These are phyloP conservation scores for Pharmacophagus antenor DNA, from an alignment of 2,888 invertebrate species.

Conservation along the genomic window DNA sequence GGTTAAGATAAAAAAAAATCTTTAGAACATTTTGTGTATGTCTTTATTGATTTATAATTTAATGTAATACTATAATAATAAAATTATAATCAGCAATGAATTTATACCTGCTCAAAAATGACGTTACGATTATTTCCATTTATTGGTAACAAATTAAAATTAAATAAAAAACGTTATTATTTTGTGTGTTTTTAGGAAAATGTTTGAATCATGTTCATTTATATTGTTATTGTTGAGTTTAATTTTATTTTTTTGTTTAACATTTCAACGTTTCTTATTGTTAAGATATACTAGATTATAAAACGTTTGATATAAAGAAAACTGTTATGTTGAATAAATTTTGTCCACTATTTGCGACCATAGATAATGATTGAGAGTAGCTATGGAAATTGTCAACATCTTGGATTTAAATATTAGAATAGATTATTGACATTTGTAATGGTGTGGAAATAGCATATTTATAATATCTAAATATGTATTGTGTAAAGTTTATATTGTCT, in stretches of 20 bases:
- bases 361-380: slow-evolving; percentile 28
- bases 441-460: slow-evolving; percentile 60
- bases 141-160: slow-evolving; percentile 33
- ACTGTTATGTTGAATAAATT: neutral
- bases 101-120: slow-evolving; percentile 26
- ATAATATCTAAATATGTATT: slow-evolving; percentile 40
- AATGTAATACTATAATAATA: no score
- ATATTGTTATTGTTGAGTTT: slow-evolving; percentile 10
- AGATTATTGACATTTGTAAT: slow-evolving; percentile 41
- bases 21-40: slow-evolving; percentile 21
- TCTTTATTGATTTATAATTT: slow-evolving; percentile 15
- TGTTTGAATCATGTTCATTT: neutral
- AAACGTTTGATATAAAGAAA: neutral
- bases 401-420: slow-evolving; percentile 47
- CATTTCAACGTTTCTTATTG: neutral
- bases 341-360: slow-evolving; percentile 10
- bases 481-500: slow-evolving; percentile 10
- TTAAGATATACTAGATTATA: neutral
- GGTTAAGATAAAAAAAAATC: slow-evolving; percentile 44
- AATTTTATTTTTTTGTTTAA: neutral
- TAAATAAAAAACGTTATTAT: neutral
- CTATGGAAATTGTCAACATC: slow-evolving; percentile 50
- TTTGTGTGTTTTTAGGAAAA: neutral
- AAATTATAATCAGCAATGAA: slow-evolving; percentile 36
- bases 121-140: slow-evolving; percentile 39